Percentiles rank a stretch among this genome's conserved stretches.
These are phyloP conservation scores for Lapara coniferarum DNA, from an alignment of 2,888 invertebrate species.

Conservation along the genomic window DNA sequence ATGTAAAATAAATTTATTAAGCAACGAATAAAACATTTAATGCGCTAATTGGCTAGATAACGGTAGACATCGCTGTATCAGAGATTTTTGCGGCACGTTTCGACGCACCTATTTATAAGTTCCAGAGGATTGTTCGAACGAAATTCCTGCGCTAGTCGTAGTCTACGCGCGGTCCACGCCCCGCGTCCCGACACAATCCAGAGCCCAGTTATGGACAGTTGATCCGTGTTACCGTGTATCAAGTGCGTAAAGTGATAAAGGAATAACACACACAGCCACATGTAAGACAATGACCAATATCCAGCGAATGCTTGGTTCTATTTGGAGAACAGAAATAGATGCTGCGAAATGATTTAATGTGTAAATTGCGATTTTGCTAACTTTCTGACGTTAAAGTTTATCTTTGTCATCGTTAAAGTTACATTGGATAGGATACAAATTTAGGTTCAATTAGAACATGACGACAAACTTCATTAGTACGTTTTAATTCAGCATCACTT, in stretches of 20 bases:
- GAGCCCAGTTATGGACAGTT: constrained; percentile 54
- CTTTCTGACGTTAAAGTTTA: no score
- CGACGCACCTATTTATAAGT: constrained; percentile 81
- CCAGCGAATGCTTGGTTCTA: constrained; percentile 39
- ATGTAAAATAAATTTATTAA: not conserved
- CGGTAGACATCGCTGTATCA: constrained; percentile 35
- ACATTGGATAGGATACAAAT: no score
- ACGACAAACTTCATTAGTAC: no score
- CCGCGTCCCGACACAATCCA: constrained; percentile 46
- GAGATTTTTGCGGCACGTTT: constrained; percentile 53
- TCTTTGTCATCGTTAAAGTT: no score
- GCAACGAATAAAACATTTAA: constrained; percentile 16
- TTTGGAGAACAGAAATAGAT: constrained; percentile 38
- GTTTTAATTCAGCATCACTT: no score
- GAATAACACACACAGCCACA: constrained; percentile 43
- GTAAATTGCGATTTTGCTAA: not conserved
- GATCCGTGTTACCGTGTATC: constrained; percentile 53
- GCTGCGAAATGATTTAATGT: not conserved
- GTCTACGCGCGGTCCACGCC: constrained; percentile 60
- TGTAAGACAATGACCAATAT: constrained; percentile 49
- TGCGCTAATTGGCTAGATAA: constrained; percentile 30
- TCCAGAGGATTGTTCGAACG: constrained; percentile 78
- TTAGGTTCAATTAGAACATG: no score
- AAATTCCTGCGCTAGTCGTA: constrained; percentile 76
- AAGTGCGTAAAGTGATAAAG: constrained; percentile 63